Base-by-base conservation (phyloP, 2,113 vertebrate genomes). In the Pampusana beccarii region DNA sequence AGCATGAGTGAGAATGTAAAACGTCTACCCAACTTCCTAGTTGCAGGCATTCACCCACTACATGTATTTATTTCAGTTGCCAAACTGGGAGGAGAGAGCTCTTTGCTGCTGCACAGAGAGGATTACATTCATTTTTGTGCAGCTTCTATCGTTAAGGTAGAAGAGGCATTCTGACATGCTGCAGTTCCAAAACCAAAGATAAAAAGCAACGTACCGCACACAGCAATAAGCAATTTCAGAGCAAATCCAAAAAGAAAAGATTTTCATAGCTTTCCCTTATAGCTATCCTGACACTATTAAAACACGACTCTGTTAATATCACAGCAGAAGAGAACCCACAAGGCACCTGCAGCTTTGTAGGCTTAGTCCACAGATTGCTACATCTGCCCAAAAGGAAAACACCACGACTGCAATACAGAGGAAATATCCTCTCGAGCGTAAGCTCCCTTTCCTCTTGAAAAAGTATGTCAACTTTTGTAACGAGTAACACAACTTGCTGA, bases 11-110 rank as follows among this genome's bases (percentile, higher is more conserved):
- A 97, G 94, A 80, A 34, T 0, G 58, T 24, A 53, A 51, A 6
- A 25, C 0, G 29, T 28, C 40, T 9, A 5, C 25, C 2, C 75
- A 80, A 16, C 28, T 3, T 1, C 1, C 17, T 4, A 2, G 60
- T 6, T 20, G 72, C 70, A 56, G 34, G 33, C 66, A 50, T 33
- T 62, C 82, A 77, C 67, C 88, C 29, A 21, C 42, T 15, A 28
- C 11, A 4, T 1, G 29, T 16, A 15, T 1, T 17, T 1, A 5
- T 18, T 34, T 80, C 80, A 3, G 60, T 15, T 62, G 77, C 61
- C 40, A 6, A 36, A 54, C n/a, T 1, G 3, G 58, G 36, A 73
- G 62, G 38, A 73, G 7, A 44, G 38, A 88, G 78, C 75, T 48
- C 50, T 31, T 0, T 44, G 51, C 0, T 29, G 74, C 80, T 29